phyloP scores from a whole-genome alignment of 2,113 vertebrate genomes.

The Clarias gariepinus region DNA sequence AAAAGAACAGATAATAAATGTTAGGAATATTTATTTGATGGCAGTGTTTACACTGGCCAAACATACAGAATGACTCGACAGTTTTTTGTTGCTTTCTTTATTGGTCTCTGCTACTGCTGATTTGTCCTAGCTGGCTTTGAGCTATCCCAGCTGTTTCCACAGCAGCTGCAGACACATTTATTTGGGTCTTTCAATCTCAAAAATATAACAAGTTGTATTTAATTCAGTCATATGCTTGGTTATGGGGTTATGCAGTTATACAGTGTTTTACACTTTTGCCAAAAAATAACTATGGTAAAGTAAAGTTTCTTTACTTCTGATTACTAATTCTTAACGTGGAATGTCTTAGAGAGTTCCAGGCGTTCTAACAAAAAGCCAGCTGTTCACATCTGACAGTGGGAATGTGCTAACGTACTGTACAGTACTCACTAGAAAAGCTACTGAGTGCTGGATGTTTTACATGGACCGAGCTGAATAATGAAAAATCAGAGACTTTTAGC shows the following conservation, averaged over 20 bases:
- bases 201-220: background rate
- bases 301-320: background rate
- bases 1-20: background rate
- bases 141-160: conserved; percentile 20
- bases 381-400: background rate
- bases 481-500: background rate
- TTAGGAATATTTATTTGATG: conserved; percentile 15
- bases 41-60: background rate
- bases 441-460: background rate
- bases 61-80: conserved; percentile 22
- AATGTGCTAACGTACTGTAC: background rate
- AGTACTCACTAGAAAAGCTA: background rate
- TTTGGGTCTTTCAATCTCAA: conserved; percentile 1
- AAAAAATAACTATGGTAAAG: background rate
- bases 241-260: background rate
- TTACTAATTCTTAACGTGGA: background rate
- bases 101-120: conserved; percentile 27
- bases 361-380: background rate
- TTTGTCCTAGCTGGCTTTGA: conserved; percentile 18
- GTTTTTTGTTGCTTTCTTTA: conserved; percentile 19
- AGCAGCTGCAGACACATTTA: conserved; percentile 37
- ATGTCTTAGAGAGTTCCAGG: background rate
- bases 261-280: background rate
- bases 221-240: background rate
- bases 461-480: background rate